A percentile compares a stretch with the other conserved stretches of the same genome.
phyloP scores from a whole-genome alignment of 2,888 invertebrate genomes.

The Macrosiphum euphorbiae region DNA sequence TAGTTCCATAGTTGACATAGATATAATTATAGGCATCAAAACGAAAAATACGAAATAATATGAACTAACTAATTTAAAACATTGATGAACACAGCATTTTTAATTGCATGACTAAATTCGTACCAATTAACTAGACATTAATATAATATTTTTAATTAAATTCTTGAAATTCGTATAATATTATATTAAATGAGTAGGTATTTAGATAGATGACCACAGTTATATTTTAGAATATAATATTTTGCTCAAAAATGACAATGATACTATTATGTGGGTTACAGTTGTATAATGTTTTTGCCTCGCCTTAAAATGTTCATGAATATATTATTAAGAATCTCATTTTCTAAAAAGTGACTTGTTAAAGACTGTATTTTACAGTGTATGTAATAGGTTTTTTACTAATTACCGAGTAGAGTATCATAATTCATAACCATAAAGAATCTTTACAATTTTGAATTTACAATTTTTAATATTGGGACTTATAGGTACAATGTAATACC shows the following conservation, averaged over 20 bases:
- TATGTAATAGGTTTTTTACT: too few species aligned
- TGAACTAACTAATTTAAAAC: not conserved
- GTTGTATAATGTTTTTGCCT: not conserved
- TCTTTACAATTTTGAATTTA: too few species aligned
- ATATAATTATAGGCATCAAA: not conserved
- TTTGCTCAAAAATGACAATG: not conserved
- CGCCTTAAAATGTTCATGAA: not conserved
- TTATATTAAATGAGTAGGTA: too few species aligned
- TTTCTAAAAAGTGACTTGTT: not conserved
- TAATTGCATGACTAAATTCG: not conserved
- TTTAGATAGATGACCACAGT: not conserved
- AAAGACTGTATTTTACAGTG: not conserved
- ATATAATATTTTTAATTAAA: conserved; percentile 12
- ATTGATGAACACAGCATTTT: not conserved
- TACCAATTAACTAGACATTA: not conserved
- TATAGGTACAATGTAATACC: not conserved
- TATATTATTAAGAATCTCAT: not conserved
- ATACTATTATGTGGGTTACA: not conserved
- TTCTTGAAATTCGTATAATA: not conserved
- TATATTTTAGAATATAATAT: not conserved
- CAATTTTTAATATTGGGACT: too few species aligned
- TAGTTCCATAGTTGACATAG: not conserved
- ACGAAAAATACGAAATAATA: not conserved
- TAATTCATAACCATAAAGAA: too few species aligned
- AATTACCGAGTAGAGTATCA: too few species aligned